These are phyloP conservation scores for Linyphia triangularis DNA, from an alignment of 2,888 invertebrate genomes.

Conservation along the genomic window DNA sequence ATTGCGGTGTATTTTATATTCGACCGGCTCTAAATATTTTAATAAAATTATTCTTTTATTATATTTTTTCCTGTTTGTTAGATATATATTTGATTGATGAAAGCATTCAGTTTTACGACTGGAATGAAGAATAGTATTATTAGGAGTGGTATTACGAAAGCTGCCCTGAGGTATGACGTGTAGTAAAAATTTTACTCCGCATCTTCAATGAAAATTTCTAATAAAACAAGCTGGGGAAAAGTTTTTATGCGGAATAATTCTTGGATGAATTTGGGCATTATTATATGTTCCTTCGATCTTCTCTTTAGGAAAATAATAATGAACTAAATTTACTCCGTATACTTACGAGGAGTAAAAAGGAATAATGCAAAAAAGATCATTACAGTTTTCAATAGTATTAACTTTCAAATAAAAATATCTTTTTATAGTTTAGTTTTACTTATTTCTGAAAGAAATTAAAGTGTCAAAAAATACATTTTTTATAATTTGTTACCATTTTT, in stretches of 20 bases:
- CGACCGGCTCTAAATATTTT: slow-evolving; percentile 18
- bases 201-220: neutral
- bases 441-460: too few species aligned
- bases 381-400: too few species aligned
- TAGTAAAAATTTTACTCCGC: slow-evolving; percentile 3
- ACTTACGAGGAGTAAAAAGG: too few species aligned
- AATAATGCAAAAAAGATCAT: too few species aligned
- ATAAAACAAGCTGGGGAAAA: neutral
- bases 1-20: slow-evolving; percentile 15
- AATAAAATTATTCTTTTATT: neutral
- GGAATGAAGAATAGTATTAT: neutral
- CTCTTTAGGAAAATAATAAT: too few species aligned
- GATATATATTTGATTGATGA: slow-evolving; percentile 40
- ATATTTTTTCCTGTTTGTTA: slow-evolving; percentile 10
- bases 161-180: slow-evolving; percentile 27
- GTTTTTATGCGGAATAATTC: neutral
- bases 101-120: slow-evolving; percentile 32
- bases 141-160: slow-evolving; percentile 5
- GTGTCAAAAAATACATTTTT: too few species aligned
- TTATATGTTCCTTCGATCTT: too few species aligned
- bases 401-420: too few species aligned
- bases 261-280: neutral
- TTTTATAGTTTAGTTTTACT: too few species aligned
- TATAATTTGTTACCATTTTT: too few species aligned
- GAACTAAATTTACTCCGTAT: too few species aligned